These are phyloP conservation scores for Ctenopoma kingsleyae DNA, from an alignment of 2,797 vertebrate species.

Conservation along the genomic window DNA sequence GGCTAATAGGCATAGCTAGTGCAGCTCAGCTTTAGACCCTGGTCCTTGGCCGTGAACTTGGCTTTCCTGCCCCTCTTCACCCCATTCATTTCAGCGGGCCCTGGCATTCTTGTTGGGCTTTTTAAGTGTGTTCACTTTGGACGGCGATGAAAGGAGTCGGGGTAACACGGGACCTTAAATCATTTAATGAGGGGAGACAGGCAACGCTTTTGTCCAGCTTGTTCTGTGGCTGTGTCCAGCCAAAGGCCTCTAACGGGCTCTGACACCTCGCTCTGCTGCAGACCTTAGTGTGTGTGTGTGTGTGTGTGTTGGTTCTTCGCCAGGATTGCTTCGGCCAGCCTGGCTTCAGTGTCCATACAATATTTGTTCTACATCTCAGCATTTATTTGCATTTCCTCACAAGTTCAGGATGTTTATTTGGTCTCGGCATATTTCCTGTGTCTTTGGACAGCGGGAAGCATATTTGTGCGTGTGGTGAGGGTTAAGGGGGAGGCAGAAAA, in stretches of 20 bases:
- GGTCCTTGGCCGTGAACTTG: slow-evolving; percentile 72
- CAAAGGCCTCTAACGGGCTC: slow-evolving; percentile 81
- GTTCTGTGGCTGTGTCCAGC: slow-evolving; percentile 77
- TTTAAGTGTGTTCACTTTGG: slow-evolving; percentile 79
- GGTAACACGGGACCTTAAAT: slow-evolving; percentile 83
- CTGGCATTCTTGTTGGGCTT: slow-evolving; percentile 72
- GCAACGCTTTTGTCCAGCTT: slow-evolving; percentile 81
- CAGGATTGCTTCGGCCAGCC: slow-evolving; percentile 51
- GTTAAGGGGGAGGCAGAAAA: slow-evolving; percentile 52
- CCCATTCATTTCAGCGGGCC: slow-evolving; percentile 76
- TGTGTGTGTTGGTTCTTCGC: slow-evolving; percentile 55
- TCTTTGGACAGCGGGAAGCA: slow-evolving; percentile 44
- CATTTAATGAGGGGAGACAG: slow-evolving; percentile 84
- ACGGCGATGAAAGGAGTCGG: slow-evolving; percentile 75
- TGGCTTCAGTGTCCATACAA: slow-evolving; percentile 30
- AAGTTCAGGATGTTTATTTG: slow-evolving; percentile 50
- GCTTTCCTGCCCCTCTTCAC: slow-evolving; percentile 75
- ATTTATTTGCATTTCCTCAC: slow-evolving; percentile 54
- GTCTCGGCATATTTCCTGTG: slow-evolving; percentile 33
- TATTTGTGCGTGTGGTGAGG: slow-evolving; percentile 62
- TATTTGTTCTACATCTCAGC: slow-evolving; percentile 43
- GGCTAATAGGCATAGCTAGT: slow-evolving; percentile 71
- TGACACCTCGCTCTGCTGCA: slow-evolving; percentile 79
- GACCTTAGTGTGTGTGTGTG: slow-evolving; percentile 53
- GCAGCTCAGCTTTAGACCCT: slow-evolving; percentile 72